A percentile compares a stretch with the other conserved stretches of the same genome.
Evolutionary conservation across 2,113 vertebrate species (phyloP).

Genomic region (Pseudopipra pipra): DNA sequence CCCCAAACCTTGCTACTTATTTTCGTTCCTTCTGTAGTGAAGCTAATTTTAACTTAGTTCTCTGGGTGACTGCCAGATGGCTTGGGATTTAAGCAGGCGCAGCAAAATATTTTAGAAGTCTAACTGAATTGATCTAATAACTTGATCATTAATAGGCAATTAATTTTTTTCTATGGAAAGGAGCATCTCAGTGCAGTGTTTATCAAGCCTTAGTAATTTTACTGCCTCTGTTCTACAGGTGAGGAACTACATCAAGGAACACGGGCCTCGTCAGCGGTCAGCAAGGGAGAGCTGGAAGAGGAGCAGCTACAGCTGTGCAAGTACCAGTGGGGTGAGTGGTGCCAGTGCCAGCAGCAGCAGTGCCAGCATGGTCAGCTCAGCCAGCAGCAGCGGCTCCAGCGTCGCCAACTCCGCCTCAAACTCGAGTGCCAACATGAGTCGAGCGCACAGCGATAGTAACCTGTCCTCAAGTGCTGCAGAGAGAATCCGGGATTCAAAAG

Average conservation of each 20-base stretch:
- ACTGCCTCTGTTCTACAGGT: slow-evolving; percentile 75
- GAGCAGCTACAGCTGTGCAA: slow-evolving; percentile 88
- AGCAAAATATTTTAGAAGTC: background rate
- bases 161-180: background rate
- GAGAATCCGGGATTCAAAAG: slow-evolving; percentile 97
- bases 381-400: slow-evolving; percentile 88
- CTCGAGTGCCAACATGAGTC: slow-evolving; percentile 93
- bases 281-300: slow-evolving; percentile 91
- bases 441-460: slow-evolving; percentile 95
- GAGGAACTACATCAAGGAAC: slow-evolving; percentile 94
- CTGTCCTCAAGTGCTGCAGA: slow-evolving; percentile 92
- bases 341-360: slow-evolving; percentile 90
- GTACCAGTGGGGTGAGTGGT: slow-evolving; percentile 87
- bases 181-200: background rate
- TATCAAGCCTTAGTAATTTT: background rate
- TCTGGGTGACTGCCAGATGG: background rate
- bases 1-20: background rate
- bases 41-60: background rate
- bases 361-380: slow-evolving; percentile 90
- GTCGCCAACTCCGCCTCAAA: slow-evolving; percentile 85
- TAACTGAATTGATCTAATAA: background rate
- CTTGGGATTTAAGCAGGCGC: background rate
- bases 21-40: background rate
- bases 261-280: slow-evolving; percentile 86
- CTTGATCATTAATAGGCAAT: background rate